Base-by-base conservation (phyloP, 2,797 vertebrate species). In the Columba guinea region DNA sequence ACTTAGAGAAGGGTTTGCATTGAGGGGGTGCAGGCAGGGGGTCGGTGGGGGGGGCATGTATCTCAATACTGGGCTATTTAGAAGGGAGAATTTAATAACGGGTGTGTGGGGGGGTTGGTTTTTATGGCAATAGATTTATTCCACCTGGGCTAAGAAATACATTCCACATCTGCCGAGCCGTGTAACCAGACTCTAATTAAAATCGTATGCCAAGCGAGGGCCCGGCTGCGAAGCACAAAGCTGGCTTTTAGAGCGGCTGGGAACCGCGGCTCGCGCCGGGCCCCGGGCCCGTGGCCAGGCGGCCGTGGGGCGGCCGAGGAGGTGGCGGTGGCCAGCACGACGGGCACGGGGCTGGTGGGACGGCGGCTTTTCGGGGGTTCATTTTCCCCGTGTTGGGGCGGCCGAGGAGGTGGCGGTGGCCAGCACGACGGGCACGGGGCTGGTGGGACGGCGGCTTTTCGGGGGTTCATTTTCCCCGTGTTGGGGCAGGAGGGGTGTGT, bases 171-270 rank as follows among this genome's bases (percentile, higher is more conserved):
- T 97, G 98, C 97, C 93, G 92, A 97, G 96, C 97, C 96, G 90
- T 98, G 97, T 97, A 95, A 98, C 96, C 97, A 97, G 98, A 98
- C 97, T 96, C 98, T 98, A 98, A 99, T 98, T 98, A 97, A 97
- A 98, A 98, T 98, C 97, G 96, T 97, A 98, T 96, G 97, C 97
- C 96, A 97, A 92, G 97, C 69, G 92, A 96, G 95, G 96, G 94
- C 93, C 97, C 70, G 92, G 90, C 94, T 88, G 96, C 71, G 78
- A 96, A 96, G 79, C 95, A 98, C 98, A 98, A 97, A 98, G 95
- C 95, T 35, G 94, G 96, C 95, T 96, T 97, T 96, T 82, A 97
- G 94, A 94, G 89, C 60, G 59, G 82, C 96, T 93, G 97, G 95
- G 97, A 95, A 97, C 81, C 22, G 39, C 48, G 65, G 96, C 82